Evolutionary conservation across 2,888 invertebrate genomes (phyloP).

Genomic region (Gibbula magus): DNA sequence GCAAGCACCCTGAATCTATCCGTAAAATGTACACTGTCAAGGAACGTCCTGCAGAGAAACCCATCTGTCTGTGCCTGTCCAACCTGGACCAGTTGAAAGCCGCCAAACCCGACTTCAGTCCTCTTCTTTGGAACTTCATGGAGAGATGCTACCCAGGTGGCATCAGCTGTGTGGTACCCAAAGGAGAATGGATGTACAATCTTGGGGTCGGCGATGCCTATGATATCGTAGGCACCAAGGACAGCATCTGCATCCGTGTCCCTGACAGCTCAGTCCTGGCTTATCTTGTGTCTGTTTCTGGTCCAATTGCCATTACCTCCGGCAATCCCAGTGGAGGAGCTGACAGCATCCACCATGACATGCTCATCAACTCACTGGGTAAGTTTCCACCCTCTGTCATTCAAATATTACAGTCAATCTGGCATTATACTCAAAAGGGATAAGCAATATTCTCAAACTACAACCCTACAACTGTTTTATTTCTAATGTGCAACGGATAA

Average conservation of each 20-base stretch:
- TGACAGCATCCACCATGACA: slow-evolving; percentile 40
- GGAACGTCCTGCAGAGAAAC: slow-evolving; percentile 55
- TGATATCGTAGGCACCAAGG: slow-evolving; percentile 49
- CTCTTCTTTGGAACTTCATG: slow-evolving; percentile 56
- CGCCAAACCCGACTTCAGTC: slow-evolving; percentile 51
- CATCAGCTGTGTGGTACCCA: slow-evolving; percentile 58
- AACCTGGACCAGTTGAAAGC: slow-evolving; percentile 52
- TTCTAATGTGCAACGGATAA: too few relatives aligned
- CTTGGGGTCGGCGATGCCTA: slow-evolving; percentile 47
- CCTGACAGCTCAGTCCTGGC: slow-evolving; percentile 55
- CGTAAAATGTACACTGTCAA: slow-evolving; percentile 54
- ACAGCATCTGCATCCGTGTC: slow-evolving; percentile 56
- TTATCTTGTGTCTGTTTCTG: slow-evolving; percentile 39
- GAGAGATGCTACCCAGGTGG: slow-evolving; percentile 56
- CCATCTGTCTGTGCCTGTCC: slow-evolving; percentile 60
- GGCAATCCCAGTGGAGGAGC: slow-evolving; percentile 49
- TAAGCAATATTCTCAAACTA: too few relatives aligned
- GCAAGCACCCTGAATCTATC: slow-evolving; percentile 53
- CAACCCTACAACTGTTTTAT: too few relatives aligned
- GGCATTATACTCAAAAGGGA: too few relatives aligned
- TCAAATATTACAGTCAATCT: too few relatives aligned
- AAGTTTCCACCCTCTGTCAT: slow-evolving; percentile 1
- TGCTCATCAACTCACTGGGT: slow-evolving; percentile 38
- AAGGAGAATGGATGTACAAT: slow-evolving; percentile 52
- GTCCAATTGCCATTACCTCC: slow-evolving; percentile 45